Percentiles rank a stretch among this genome's conserved stretches.
phyloP scores from a whole-genome alignment of 2,888 invertebrate species.

The Apodemia duryi region DNA sequence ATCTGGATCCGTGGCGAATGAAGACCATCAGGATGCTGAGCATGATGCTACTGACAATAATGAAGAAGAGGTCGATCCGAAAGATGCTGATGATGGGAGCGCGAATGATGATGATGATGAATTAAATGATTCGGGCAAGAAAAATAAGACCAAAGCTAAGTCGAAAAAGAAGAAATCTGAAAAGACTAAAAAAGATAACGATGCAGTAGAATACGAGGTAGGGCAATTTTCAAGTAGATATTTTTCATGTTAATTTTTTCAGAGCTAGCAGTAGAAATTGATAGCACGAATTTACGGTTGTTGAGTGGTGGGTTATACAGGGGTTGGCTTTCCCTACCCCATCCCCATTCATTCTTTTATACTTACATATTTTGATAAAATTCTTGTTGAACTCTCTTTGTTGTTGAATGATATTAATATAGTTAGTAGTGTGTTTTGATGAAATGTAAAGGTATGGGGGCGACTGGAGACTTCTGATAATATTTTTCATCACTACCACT shows the following conservation, averaged over 20 bases:
- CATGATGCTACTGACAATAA: constrained; percentile 28
- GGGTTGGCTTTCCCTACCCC: too few relatives aligned
- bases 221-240: constrained; percentile 16
- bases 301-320: too few relatives aligned
- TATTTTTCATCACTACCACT: too few relatives aligned
- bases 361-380: too few relatives aligned
- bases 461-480: too few relatives aligned
- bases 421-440: too few relatives aligned
- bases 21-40: constrained; percentile 36
- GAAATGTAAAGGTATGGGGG: too few relatives aligned
- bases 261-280: too few relatives aligned
- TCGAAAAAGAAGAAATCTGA: constrained; percentile 56
- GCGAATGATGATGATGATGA: constrained; percentile 26
- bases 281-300: too few relatives aligned
- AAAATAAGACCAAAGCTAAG: constrained; percentile 43
- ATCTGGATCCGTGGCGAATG: constrained; percentile 55
- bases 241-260: not conserved
- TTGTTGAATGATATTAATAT: too few relatives aligned
- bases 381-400: too few relatives aligned
- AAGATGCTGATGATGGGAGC: constrained; percentile 39
- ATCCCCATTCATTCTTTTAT: too few relatives aligned
- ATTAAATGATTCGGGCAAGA: constrained; percentile 31
- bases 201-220: constrained; percentile 78
- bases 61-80: constrained; percentile 23
- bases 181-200: constrained; percentile 39